phyloP scores from a whole-genome alignment of 2,888 invertebrate genomes.

The Andrena minutula region DNA sequence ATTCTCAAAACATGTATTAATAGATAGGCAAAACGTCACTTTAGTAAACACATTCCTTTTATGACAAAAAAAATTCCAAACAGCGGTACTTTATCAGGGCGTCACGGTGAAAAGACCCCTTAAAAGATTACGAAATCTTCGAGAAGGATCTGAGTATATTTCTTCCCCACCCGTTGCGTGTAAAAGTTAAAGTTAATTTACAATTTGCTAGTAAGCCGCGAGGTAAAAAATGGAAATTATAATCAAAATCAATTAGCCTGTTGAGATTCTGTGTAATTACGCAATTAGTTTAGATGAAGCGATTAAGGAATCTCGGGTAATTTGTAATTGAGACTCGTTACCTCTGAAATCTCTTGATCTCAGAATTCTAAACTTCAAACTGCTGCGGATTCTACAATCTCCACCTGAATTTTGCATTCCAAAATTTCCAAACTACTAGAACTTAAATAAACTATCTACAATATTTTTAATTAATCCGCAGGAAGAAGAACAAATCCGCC shows the following conservation, averaged over 20 bases:
- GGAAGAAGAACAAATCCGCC: no score
- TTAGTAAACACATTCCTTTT: no score
- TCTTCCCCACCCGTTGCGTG: no score
- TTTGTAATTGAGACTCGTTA: slow-evolving; percentile 13
- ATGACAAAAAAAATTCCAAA: no score
- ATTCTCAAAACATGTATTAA: no score
- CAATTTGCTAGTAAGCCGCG: not conserved
- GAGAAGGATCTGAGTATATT: no score
- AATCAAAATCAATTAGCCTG: slow-evolving; percentile 10
- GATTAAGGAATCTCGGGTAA: slow-evolving; percentile 10
- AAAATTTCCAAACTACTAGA: not conserved
- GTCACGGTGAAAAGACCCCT: no score
- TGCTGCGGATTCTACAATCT: not conserved
- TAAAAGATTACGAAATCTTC: no score
- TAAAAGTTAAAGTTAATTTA: not conserved
- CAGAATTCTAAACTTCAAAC: not conserved
- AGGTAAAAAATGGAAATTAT: not conserved
- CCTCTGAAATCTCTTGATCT: slow-evolving; percentile 3
- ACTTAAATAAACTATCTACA: no score
- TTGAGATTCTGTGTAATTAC: slow-evolving; percentile 1
- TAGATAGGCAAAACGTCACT: no score
- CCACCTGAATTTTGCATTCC: not conserved
- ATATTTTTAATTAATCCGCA: no score
- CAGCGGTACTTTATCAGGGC: no score
- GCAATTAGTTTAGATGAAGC: slow-evolving; percentile 7